Base-by-base conservation (phyloP, 2,797 vertebrate species). In the Gymnocypris eckloni region DNA sequence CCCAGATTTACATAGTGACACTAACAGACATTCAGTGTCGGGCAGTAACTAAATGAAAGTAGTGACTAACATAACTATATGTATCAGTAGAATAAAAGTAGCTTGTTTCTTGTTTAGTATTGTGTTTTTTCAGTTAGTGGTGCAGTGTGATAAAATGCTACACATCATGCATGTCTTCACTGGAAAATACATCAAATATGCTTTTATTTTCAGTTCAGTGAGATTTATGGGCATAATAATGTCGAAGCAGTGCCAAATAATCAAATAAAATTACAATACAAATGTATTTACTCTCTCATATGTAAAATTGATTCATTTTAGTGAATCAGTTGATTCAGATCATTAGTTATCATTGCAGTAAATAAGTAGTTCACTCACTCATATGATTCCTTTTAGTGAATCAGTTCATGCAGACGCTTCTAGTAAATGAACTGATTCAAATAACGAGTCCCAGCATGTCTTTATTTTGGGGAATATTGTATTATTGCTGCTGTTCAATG, bases 1-100 rank as follows among this genome's bases (percentile, higher is more conserved):
- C 61, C 50, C 79, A 69, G 45, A 67, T 81, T 81, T 69, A 33
- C 41, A 61, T 61, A 79, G 64, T 79, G 76, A 79, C 69, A 70
- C 64, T 77, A 54, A 67, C 33, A 28, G 82, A 84, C 82, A 28
- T 54, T 22, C n/a, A 67, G 48, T 28, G 50, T 18, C 28, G 28
- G 33, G 37, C 37, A 71, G 50, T 70, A 41, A 82, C 64, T 81
- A n/a, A 69, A 12, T 56, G 50, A 59, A 77, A 41, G 13, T 41
- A 56, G 11, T 4, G 12, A 77, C 37, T 76, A 54, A 72, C 70
- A 3, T 28, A 75, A 50, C 45, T 75, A 18, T 1, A 15, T 66
- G 48, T 28, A 25, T 79, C 10, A 75, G 43, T 25, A 75, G 45
- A 12, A n/a, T 5, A 64, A 64, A 41, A 81, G 12, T 39, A 39